Evolutionary conservation across 2,113 vertebrate species (phyloP).

Genomic region (Pantherophis guttatus): DNA sequence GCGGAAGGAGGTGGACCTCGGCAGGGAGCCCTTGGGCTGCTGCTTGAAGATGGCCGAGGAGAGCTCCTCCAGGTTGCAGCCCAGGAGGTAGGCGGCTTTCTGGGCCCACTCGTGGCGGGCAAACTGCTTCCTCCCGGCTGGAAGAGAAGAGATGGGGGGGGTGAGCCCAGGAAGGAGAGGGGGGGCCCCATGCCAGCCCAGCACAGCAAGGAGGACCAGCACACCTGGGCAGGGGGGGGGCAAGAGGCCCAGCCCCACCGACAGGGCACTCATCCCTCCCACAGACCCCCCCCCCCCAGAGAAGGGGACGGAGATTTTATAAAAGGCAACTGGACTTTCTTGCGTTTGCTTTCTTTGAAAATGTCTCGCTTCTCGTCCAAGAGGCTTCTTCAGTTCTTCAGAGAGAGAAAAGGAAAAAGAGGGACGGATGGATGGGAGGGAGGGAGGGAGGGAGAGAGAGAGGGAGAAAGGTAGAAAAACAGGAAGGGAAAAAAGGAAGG

Average conservation of each 20-base stretch:
- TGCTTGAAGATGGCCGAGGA: constrained; percentile 95
- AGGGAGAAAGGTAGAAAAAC: no score
- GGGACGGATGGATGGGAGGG: no score
- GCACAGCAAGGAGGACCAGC: accelerated
- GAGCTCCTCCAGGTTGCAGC: constrained; percentile 91
- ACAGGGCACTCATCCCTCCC: background rate
- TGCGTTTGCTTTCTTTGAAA: accelerated
- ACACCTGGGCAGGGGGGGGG: background rate
- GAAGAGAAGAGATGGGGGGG: background rate
- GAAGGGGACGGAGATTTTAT: no score
- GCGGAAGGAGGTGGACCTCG: constrained; percentile 90
- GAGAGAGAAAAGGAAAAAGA: no score
- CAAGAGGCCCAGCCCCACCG: background rate
- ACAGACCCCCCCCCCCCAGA: background rate
- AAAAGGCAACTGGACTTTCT: no score
- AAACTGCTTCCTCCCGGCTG: constrained; percentile 79
- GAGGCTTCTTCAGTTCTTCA: no score
- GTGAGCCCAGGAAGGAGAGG: background rate
- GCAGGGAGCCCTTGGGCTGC: constrained; percentile 83
- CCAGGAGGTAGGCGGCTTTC: constrained; percentile 90
- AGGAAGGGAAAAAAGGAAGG: no score
- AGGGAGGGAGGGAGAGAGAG: no score
- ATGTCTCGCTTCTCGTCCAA: no score
- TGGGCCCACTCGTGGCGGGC: constrained; percentile 97
- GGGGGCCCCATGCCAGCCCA: background rate